Conservation (phyloP, 2,888 invertebrate species). For the Melieria picta region DNA sequence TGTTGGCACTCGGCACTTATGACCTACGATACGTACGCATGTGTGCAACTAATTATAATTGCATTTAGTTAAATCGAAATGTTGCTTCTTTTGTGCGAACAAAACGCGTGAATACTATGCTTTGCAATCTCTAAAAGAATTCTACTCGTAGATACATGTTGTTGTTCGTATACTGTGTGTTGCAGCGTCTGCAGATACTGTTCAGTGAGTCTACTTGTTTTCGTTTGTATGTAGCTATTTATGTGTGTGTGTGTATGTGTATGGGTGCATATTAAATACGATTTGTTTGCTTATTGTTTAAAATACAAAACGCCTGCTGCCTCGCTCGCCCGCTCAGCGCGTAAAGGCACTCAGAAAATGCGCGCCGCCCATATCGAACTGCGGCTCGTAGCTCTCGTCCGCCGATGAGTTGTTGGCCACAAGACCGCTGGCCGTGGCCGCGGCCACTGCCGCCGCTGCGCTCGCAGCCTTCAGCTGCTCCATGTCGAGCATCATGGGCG, state of each 20-base stretch:
- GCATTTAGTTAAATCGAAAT: neutral
- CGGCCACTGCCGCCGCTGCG: conserved; percentile 42
- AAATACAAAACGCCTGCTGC: neutral
- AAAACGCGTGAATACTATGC: neutral
- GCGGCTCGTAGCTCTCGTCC: conserved; percentile 58
- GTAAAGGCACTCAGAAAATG: conserved; percentile 65
- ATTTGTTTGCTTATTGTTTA: neutral
- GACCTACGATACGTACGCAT: no score
- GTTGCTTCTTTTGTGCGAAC: neutral
- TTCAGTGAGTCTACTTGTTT: conserved; percentile 1
- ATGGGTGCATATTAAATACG: neutral
- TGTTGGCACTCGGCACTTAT: no score
- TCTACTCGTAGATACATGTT: neutral
- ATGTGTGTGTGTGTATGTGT: conserved; percentile 2
- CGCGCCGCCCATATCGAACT: conserved; percentile 63
- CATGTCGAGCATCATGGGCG: conserved; percentile 58
- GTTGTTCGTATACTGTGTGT: conserved; percentile 10
- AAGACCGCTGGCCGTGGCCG: conserved; percentile 39
- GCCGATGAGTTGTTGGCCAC: conserved; percentile 41
- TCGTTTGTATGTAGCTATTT: conserved; percentile 10
- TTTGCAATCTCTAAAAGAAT: neutral
- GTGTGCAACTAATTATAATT: neutral
- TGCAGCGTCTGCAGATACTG: conserved; percentile 18
- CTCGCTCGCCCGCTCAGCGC: conserved; percentile 46
- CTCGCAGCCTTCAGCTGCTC: conserved; percentile 54